phyloP scores from a whole-genome alignment of 2,888 invertebrate species.

The Mimas tiliae region DNA sequence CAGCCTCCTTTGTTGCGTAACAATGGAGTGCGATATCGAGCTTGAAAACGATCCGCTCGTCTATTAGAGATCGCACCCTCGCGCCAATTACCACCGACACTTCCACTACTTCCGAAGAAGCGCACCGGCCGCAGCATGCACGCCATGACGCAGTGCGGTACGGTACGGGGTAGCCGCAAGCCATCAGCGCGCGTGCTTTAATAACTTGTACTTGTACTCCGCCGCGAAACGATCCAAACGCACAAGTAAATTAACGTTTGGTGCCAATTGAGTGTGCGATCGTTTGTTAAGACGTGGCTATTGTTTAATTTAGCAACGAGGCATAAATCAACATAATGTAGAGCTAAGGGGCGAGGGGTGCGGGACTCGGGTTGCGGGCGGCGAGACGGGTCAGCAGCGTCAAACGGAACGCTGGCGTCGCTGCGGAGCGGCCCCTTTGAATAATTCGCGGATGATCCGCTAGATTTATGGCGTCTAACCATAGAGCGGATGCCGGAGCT shows the following conservation, averaged over 20 bases:
- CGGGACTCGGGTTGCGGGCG: constrained; percentile 7
- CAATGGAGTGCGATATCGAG: constrained; percentile 35
- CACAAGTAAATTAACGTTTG: constrained; percentile 9
- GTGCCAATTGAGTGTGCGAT: constrained; percentile 21
- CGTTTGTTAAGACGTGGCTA: constrained; percentile 19
- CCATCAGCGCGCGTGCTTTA: not conserved
- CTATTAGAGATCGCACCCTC: constrained; percentile 9
- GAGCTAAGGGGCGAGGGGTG: not conserved
- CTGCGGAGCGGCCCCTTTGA: constrained; percentile 70
- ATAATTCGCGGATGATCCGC: constrained; percentile 73
- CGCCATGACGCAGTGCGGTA: too few species aligned
- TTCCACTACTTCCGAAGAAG: constrained; percentile 5
- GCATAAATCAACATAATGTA: constrained; percentile 18
- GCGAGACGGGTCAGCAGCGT: constrained; percentile 34
- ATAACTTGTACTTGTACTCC: constrained; percentile 5
- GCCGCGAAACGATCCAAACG: not conserved
- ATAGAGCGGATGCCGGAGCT: constrained; percentile 55
- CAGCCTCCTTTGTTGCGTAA: constrained; percentile 39
- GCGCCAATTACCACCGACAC: constrained; percentile 11
- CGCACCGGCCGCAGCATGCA: not conserved
- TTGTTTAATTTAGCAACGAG: constrained; percentile 20
- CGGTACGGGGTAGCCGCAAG: not conserved
- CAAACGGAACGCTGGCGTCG: constrained; percentile 24
- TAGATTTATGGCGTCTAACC: constrained; percentile 80
- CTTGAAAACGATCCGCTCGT: constrained; percentile 7